Conservation (phyloP, 2,797 vertebrate genomes). For the Nyctalus aviator region DNA sequence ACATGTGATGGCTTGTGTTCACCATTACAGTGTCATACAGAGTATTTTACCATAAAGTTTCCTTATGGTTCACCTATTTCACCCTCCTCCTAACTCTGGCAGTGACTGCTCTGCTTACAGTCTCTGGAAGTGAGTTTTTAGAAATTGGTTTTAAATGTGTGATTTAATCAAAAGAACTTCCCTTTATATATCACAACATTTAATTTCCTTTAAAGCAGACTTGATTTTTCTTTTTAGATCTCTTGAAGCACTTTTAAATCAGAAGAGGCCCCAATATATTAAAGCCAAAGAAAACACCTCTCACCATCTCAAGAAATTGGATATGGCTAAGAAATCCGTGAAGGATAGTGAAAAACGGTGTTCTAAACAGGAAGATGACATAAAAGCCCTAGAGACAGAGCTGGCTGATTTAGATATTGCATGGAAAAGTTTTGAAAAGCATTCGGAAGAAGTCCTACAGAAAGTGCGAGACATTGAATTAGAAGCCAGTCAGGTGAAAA, state of each 20-base stretch:
- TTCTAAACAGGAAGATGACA: slow-evolving; percentile 88
- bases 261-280: slow-evolving; percentile 91
- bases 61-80: background rate
- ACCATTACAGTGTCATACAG: background rate
- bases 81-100: background rate
- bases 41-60: background rate
- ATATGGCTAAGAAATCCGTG: slow-evolving; percentile 84
- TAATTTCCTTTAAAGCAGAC: slow-evolving; percentile 64
- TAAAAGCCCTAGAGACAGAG: slow-evolving; percentile 88
- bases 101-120: background rate
- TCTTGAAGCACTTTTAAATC: slow-evolving; percentile 90
- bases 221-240: slow-evolving; percentile 85
- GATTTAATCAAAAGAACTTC: slow-evolving; percentile 54
- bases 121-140: slow-evolving; percentile 57
- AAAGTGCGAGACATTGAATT: slow-evolving; percentile 89
- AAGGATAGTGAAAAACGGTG: slow-evolving; percentile 87
- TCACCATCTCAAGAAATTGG: slow-evolving; percentile 92
- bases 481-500: slow-evolving; percentile 92
- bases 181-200: slow-evolving; percentile 31
- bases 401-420: slow-evolving; percentile 89
- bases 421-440: slow-evolving; percentile 90
- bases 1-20: background rate
- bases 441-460: slow-evolving; percentile 85
- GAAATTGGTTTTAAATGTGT: background rate
- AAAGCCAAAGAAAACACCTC: slow-evolving; percentile 95